A percentile compares a stretch with the other conserved stretches of the same genome.
phyloP scores from a whole-genome alignment of 2,797 vertebrate species.

The Phoxinus dragarum region DNA sequence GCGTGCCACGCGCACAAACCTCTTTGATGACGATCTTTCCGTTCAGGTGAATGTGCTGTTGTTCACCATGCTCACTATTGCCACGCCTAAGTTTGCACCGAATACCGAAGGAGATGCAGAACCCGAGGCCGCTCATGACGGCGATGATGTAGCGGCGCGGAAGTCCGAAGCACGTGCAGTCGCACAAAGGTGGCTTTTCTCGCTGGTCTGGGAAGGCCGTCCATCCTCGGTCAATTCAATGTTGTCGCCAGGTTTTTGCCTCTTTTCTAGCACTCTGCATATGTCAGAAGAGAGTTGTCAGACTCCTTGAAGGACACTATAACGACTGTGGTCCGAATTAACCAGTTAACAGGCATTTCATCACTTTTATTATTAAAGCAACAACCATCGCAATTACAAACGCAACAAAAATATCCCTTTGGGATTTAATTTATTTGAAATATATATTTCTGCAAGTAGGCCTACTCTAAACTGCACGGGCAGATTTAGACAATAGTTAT shows the following conservation, averaged over 20 bases:
- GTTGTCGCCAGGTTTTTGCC: slow-evolving; percentile 87
- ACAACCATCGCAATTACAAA: background rate
- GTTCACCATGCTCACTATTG: slow-evolving; percentile 99
- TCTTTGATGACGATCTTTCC: slow-evolving; percentile 96
- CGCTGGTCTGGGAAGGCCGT: slow-evolving; percentile 83
- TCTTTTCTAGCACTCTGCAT: slow-evolving; percentile 89
- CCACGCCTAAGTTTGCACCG: slow-evolving; percentile 98
- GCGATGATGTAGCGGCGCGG: slow-evolving; percentile 97
- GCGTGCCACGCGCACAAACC: slow-evolving; percentile 77
- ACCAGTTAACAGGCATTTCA: background rate
- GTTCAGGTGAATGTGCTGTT: slow-evolving; percentile 93
- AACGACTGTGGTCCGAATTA: background rate
- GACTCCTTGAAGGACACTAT: background rate
- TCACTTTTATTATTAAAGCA: background rate
- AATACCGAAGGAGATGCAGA: slow-evolving; percentile 99
- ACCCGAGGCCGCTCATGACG: slow-evolving; percentile 98
- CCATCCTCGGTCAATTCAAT: slow-evolving; percentile 98
- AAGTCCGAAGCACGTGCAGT: slow-evolving; percentile 93
- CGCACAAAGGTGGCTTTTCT: slow-evolving; percentile 90
- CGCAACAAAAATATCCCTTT: background rate
- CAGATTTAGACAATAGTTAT: background rate
- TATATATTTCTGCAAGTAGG: background rate
- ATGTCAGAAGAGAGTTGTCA: slow-evolving; percentile 3
- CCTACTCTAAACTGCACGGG: background rate
- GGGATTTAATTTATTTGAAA: background rate